Conservation (phyloP, 53 echinoderm and acorn worm genomes). For the Zoroaster sp. region DNA sequence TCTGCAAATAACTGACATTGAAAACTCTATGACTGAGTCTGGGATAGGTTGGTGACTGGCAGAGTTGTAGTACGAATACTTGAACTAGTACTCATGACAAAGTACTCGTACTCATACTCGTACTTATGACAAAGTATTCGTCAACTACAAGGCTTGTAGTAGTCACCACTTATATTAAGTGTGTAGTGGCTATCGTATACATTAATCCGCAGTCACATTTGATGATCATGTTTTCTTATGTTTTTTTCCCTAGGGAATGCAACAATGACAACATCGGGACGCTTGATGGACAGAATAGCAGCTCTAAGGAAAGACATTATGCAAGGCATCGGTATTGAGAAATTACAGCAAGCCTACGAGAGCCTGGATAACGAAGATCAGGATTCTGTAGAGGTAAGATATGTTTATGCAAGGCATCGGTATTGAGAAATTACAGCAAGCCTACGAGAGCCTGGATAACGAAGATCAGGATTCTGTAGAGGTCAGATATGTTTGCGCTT, state of each 20-base stretch:
- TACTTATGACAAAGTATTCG: no score
- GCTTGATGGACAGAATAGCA: constrained; percentile 95
- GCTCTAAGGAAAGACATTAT: constrained; percentile 94
- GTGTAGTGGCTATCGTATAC: no score
- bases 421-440: constrained; percentile 70
- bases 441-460: constrained; percentile 86
- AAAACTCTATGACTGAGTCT: no score
- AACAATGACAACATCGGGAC: constrained; percentile 95
- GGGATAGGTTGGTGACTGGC: no score
- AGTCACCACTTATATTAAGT: no score
- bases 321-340: constrained; percentile 84
- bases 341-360: constrained; percentile 78
- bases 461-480: constrained; percentile 87
- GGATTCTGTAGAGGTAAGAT: constrained; percentile 89
- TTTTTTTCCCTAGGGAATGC: constrained; percentile 74
- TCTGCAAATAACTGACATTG: no score
- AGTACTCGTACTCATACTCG: no score
- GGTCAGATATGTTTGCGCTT: constrained; percentile 93
- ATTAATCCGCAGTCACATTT: background rate
- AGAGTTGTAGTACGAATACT: no score
- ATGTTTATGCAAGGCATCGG: constrained; percentile 94
- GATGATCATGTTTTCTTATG: background rate
- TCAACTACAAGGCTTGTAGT: no score
- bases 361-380: constrained; percentile 85
- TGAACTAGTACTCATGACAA: no score